Evolutionary conservation across 2,113 vertebrate species (phyloP).

Genomic region (Dromas ardeola): DNA sequence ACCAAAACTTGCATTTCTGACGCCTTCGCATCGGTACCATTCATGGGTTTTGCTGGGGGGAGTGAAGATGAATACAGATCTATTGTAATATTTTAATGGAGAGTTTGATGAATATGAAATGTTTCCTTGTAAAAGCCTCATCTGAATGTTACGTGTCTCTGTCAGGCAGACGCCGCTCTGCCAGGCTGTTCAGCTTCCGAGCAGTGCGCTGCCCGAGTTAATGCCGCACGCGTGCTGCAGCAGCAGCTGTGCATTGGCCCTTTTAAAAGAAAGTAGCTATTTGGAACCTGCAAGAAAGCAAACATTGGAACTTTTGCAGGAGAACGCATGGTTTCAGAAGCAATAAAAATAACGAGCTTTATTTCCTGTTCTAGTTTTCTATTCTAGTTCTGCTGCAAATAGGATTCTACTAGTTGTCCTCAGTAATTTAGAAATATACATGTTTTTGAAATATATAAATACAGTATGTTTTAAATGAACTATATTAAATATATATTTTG

Average conservation of each 20-base stretch:
- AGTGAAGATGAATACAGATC: too few species aligned
- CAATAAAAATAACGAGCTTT: not conserved
- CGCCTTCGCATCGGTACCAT: rapidly evolving
- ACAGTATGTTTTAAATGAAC: too few species aligned
- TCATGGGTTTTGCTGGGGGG: rapidly evolving
- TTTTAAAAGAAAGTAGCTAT: too few species aligned
- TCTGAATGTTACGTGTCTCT: not conserved
- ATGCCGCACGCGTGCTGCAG: not conserved
- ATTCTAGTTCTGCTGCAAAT: not conserved
- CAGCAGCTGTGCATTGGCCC: not conserved
- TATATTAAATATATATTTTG: not conserved
- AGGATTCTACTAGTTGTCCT: not conserved
- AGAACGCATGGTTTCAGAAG: not conserved
- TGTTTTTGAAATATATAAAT: not conserved
- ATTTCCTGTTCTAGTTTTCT: not conserved
- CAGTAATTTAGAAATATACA: not conserved
- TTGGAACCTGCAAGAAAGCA: not conserved
- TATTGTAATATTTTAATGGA: not conserved
- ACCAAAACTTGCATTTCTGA: rapidly evolving
- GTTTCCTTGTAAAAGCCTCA: not conserved
- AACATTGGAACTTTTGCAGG: not conserved
- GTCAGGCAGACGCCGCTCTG: rapidly evolving
- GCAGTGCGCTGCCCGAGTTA: too few species aligned
- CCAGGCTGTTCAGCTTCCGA: not conserved
- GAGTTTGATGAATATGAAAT: not conserved